Evolutionary conservation across 2,113 vertebrate species (phyloP), one percentile per base, ranked within the genome.

Genomic region (Desmodus rotundus): DNA sequence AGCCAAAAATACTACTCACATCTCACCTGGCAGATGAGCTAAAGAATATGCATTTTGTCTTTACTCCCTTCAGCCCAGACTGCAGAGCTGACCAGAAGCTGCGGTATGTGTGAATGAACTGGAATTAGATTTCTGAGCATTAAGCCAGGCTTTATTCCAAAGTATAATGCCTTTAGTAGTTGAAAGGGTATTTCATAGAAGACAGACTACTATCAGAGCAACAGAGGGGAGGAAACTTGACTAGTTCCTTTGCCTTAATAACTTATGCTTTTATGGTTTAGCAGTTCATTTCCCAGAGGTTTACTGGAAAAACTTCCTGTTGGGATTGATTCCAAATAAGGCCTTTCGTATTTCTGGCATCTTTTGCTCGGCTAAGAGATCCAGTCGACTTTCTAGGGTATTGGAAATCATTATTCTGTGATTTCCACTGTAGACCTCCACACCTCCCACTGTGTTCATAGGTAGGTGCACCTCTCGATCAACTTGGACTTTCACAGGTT

Each of bases 381-480:
- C 99, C 98, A 99, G 98, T 52, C 99, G 98, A 97, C 99, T 99
- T 97, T 99, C 99, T 98, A 99, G 95, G 61, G 99, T 99, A 98
- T 99, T 99, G 45, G 99, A 97, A 97, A 99, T 99, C 95, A 99
- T 99, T 95, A 99, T 99, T 98, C 99, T 99, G 26, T 99, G 99
- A 88, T 99, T 89, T 0, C 96, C 86, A 43, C 99, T 99, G 91
- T 99, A 99, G 86, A 99, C 97, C 98, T 99, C 99, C 96, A 99
- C 98, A 43, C 99, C 99, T 93, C 99, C 99, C 95, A 99, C 98
- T 54, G 99, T 89, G 2, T 99, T 98, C 10, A 98, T 96, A 73
- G 98, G 52, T 74, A 99, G 98, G 98, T 98, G 98, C 95, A 98
- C 98, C 74, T 99, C 98, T 98, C 99, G 98, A 97, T 99, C 99